Conservation (phyloP, 2,113 vertebrate genomes). For the Thalassarche chlororhynchos region DNA sequence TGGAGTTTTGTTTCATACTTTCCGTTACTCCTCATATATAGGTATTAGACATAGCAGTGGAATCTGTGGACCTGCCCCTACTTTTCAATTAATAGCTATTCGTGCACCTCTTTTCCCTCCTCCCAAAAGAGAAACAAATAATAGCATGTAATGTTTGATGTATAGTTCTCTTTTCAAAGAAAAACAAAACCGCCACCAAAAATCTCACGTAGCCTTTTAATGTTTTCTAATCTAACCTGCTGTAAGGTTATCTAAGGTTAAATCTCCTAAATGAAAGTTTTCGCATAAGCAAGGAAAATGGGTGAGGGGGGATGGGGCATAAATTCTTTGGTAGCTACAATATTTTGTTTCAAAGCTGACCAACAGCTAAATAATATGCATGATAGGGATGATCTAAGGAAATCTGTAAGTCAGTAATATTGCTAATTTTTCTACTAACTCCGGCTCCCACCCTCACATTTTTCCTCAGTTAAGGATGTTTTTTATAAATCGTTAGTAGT, state of each 20-base stretch:
- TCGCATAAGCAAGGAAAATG: not conserved
- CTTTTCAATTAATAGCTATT: not conserved
- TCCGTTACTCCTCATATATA: not conserved
- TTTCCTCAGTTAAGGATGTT: not conserved
- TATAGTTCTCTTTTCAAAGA: not conserved
- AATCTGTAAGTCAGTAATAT: not conserved
- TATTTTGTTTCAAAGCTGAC: not conserved
- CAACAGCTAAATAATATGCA: not conserved
- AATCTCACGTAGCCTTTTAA: not conserved
- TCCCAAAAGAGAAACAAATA: not conserved
- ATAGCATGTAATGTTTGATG: not conserved
- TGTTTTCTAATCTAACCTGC: not conserved
- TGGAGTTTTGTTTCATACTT: not conserved
- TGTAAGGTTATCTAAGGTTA: not conserved
- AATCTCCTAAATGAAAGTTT: not conserved
- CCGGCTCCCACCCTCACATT: rapidly evolving
- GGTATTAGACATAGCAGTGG: not conserved
- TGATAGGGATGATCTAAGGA: not conserved
- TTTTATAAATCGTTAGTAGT: not conserved
- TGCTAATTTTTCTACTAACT: not conserved
- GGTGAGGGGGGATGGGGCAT: not conserved
- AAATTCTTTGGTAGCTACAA: not conserved
- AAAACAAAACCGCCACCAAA: not conserved
- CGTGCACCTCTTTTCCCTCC: not conserved
- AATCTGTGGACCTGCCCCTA: not conserved